phyloP scores from a whole-genome alignment of 1,140 invertebrate genomes.

The Trichonephila clavipes region DNA sequence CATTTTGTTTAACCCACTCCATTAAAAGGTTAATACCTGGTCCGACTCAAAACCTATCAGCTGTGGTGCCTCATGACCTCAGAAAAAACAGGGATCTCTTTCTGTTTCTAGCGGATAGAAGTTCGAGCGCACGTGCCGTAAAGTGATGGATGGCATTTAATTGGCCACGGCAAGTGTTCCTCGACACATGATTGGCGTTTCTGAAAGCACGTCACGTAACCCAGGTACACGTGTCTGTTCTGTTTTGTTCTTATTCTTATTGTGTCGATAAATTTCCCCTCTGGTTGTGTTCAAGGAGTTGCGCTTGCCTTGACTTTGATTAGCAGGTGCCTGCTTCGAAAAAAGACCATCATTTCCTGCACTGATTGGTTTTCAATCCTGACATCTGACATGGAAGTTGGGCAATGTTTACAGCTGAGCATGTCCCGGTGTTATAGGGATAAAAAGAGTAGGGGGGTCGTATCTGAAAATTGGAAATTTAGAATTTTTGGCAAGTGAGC shows the following conservation, averaged over 20 bases:
- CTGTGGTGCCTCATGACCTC: neutral
- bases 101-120: neutral
- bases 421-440: neutral
- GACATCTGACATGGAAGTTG: constrained; percentile 1
- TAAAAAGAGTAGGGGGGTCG: neutral
- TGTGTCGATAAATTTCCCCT: neutral
- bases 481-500: no score
- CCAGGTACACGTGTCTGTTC: constrained; percentile 41
- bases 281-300: constrained; percentile 57
- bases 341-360: neutral
- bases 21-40: constrained; percentile 17
- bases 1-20: neutral
- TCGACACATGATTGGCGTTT: constrained; percentile 66
- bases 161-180: constrained; percentile 71
- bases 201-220: constrained; percentile 62
- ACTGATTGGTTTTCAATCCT: constrained; percentile 25
- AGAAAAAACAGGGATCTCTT: neutral
- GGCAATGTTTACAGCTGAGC: neutral
- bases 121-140: constrained; percentile 52
- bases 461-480: neutral
- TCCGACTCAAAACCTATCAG: neutral
- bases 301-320: constrained; percentile 4
- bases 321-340: constrained; percentile 40
- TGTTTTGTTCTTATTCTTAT: neutral
- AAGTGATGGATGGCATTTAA: constrained; percentile 71